Conservation (phyloP, 2,113 vertebrate genomes). For the Serilophus lunatus region DNA sequence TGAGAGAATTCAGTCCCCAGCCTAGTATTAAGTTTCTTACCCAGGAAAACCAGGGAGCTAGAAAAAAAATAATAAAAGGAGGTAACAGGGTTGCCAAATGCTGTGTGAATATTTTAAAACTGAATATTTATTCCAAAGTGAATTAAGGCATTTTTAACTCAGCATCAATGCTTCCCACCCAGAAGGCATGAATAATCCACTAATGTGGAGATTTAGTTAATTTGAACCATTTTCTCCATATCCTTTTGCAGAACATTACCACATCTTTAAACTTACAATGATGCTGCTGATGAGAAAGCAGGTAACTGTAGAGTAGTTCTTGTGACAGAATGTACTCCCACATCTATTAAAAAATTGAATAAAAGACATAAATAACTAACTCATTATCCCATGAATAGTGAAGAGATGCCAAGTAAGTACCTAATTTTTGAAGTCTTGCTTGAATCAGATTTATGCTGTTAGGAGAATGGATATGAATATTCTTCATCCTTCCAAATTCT, state of each 20-base stretch:
- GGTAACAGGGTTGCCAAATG: background rate
- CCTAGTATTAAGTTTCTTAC: background rate
- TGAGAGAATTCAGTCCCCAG: background rate
- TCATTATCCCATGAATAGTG: background rate
- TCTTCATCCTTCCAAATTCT: background rate
- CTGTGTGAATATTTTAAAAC: background rate
- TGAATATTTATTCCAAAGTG: background rate
- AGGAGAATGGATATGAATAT: background rate
- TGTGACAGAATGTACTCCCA: background rate
- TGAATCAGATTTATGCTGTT: background rate
- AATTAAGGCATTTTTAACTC: slow-evolving; percentile 3
- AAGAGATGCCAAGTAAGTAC: background rate
- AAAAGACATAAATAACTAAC: background rate
- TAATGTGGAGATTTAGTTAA: background rate
- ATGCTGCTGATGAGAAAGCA: background rate
- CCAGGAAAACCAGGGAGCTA: background rate
- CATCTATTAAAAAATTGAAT: background rate
- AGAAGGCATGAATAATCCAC: background rate
- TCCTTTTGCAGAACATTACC: background rate
- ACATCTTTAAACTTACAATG: background rate
- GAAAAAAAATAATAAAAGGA: background rate
- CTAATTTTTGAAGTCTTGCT: background rate
- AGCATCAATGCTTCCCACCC: background rate
- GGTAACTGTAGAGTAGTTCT: background rate
- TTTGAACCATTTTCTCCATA: background rate